A percentile compares a stretch with the other conserved stretches of the same genome.
Evolutionary conservation across 2,113 vertebrate genomes (phyloP).

Genomic region (Australoheros scitulus): DNA sequence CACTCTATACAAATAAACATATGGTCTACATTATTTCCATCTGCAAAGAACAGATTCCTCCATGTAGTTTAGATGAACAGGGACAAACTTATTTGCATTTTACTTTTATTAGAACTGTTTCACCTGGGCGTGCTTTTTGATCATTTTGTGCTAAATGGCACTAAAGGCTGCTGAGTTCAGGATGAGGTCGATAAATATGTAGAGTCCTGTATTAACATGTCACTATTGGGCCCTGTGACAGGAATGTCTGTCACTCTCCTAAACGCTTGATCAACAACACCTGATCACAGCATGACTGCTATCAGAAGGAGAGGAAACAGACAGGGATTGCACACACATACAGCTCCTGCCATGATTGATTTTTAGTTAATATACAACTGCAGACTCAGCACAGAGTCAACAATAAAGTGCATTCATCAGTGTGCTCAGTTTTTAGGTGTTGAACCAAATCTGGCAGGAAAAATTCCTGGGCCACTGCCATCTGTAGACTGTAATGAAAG

Average conservation of each 20-base stretch:
- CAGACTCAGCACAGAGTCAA: slow-evolving; percentile 52
- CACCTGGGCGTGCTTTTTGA: neutral
- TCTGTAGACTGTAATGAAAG: no score
- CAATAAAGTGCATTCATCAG: slow-evolving; percentile 66
- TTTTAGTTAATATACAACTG: slow-evolving; percentile 73
- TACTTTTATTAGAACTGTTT: neutral
- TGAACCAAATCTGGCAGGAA: no score
- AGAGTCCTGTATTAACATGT: neutral
- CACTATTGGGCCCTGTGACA: neutral
- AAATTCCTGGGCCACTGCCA: no score
- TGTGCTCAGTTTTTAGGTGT: neutral
- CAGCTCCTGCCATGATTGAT: slow-evolving; percentile 66
- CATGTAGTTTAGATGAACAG: neutral
- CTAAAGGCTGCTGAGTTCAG: neutral
- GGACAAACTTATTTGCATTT: neutral
- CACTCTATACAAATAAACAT: neutral
- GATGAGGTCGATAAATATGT: neutral
- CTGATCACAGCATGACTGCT: slow-evolving; percentile 33
- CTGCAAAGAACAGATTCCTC: neutral
- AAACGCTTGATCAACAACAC: slow-evolving; percentile 49
- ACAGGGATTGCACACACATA: slow-evolving; percentile 39
- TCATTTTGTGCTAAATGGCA: neutral
- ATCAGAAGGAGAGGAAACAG: slow-evolving; percentile 36
- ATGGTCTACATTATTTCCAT: neutral
- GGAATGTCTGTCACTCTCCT: neutral